Base-by-base conservation (phyloP, 2,113 vertebrate genomes). In the Salvelinus alpinus region DNA sequence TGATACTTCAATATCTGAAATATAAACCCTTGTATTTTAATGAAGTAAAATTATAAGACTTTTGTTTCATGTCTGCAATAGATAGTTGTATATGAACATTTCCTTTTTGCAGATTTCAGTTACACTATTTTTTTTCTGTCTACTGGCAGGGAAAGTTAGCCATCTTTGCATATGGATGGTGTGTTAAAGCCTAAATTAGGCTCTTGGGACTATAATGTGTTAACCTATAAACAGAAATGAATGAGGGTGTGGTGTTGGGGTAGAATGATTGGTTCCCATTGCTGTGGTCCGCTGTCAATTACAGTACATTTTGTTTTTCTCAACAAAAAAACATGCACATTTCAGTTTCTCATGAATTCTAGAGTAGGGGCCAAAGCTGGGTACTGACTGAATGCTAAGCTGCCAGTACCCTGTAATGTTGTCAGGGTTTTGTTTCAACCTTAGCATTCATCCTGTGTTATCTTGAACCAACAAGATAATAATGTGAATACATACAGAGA, bases 141-240 rank as follows among this genome's bases (percentile, higher is more conserved):
- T 80, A 70, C 73, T 82, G 86, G 86, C 90, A 90, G 88, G 85
- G 86, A 91, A 92, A 83, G 84, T 89, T 84, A 73, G 78, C 78
- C 78, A 76, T 68, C 29, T 68, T 68, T 68, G 66, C 66, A 68
- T 31, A 44, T 62, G 51, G 72, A 83, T 68, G 68, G 51, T 83
- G 78, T 90, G 85, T 87, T 91, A 84, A 92, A 89, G 90, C 90
- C 91, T 90, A 91, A 93, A 91, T 92, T 92, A 92, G 90, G 89
- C 84, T 89, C 78, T 84, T 82, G 80, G 70, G 34, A 16, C 14
- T 81, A 80, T 78, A 67, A 64, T 83, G 78, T 80, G 77, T 85
- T 82, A 77, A 86, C 82, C 84, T 69, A 31, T 67, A 76, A 44
- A 38, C 48, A 60, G 16, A 59, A 77, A 29, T 74, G n/a, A 74